phyloP scores from a whole-genome alignment of 1,140 invertebrate genomes.

The Drosophila lowei region DNA sequence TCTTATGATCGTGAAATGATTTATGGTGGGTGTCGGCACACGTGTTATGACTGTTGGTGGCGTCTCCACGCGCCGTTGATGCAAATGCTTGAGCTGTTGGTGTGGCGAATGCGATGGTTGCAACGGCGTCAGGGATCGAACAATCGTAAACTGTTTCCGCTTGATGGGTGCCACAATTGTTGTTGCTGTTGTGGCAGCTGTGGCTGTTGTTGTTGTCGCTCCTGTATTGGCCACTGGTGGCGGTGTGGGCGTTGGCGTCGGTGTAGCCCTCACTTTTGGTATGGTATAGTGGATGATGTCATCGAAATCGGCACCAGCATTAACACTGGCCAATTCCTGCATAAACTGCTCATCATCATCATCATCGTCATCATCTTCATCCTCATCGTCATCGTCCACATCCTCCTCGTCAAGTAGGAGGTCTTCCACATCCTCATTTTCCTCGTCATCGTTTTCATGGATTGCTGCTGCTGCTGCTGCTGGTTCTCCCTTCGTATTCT shows the following conservation, averaged over 20 bases:
- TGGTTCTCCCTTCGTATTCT: background rate
- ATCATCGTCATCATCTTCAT: conserved; percentile 60
- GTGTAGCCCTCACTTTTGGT: conserved; percentile 44
- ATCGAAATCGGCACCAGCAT: conserved; percentile 66
- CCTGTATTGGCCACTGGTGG: too few relatives aligned
- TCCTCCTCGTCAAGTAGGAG: conserved; percentile 12
- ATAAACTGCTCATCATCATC: conserved; percentile 77
- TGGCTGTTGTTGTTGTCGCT: background rate
- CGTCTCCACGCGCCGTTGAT: conserved; percentile 73
- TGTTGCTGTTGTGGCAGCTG: conserved; percentile 9
- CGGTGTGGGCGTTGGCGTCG: conserved; percentile 14
- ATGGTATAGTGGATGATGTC: conserved; percentile 63
- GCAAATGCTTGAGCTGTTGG: conserved; percentile 76
- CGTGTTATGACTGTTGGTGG: conserved; percentile 79
- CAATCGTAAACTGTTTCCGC: conserved; percentile 74
- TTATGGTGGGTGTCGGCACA: conserved; percentile 75
- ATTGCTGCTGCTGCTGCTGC: background rate
- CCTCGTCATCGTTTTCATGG: conserved; percentile 8
- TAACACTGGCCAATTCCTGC: conserved; percentile 65
- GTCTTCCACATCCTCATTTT: background rate
- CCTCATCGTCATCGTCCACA: conserved; percentile 29
- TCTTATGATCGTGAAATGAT: conserved; percentile 78
- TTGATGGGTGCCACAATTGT: conserved; percentile 41
- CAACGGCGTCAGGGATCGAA: conserved; percentile 74
- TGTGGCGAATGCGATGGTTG: conserved; percentile 72